Base-by-base conservation (phyloP, 2,113 vertebrate species). In the Chamaea fasciata region DNA sequence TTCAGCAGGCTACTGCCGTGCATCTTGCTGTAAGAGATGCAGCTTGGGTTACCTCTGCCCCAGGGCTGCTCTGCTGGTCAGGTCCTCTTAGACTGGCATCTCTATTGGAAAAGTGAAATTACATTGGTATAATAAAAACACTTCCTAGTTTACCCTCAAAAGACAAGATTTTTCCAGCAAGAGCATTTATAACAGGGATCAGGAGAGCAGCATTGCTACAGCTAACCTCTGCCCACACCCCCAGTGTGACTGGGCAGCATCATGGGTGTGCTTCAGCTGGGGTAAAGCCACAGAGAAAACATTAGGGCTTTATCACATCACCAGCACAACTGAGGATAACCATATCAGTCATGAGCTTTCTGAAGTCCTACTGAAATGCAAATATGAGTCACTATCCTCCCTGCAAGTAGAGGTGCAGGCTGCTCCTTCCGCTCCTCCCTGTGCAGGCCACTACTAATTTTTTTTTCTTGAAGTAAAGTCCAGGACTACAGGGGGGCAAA, bases 281-380 rank as follows among this genome's bases (percentile, higher is more conserved):
- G 33, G 13, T 46, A 47, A 81, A 74, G 16, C 6, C 44, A 62
- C 23, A 86, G n/a, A 42, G 24, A 47, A 81, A 77, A 35, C 1
- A 0, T 8, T 4, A 31, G 11, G 30, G 10, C 37, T 62, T 0
- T 7, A 41, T 24, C 28, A 46, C 19, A 50, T 8, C 18, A 5
- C 22, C 52, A 87, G 8, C 23, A 41, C 1, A 1, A 2, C 31
- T 41, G 37, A 52, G 8, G 37, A 50, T 13, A 70, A 46, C 3
- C 16, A 21, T 12, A 41, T 6, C 16, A 42, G 1, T 65, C 15
- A 50, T 70, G 24, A 35, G 17, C 9, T 83, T 52, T 41, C 50
- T 83, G 30, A 81, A 87, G 27, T 74, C 18, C 31, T 18, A 10
- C 21, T 75, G 30, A 89, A 74, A 84, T 23, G 41, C 8, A 37